Base-by-base conservation (phyloP, 1,140 invertebrate genomes). In the Sitodiplosis mosellana region DNA sequence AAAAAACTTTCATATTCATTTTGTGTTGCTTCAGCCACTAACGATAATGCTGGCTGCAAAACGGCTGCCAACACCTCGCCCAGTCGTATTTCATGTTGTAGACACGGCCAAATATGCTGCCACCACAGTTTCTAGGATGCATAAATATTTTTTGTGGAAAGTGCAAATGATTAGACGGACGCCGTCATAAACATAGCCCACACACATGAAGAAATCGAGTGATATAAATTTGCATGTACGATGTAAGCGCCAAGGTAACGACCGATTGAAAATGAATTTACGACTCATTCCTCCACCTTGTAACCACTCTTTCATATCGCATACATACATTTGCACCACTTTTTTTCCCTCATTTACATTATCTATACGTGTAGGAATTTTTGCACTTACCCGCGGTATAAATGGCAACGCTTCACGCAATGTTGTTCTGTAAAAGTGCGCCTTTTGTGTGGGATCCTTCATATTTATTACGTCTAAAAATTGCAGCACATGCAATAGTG, bases 401-500 rank as follows among this genome's bases (percentile, higher is more conserved):
- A 77, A 80, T 18, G 86, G 85, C 51, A 97, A 70, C 15, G 81
- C 77, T 59, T 91, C 86, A 60, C 84, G 83, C 33, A 97, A 71
- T 2, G 80, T 83, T 48, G 73, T 82, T 52, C 81, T 76, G 66
- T 92, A 95, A 66, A 94, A 94, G 59, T 90, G 82, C 14, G 78
- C 73, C 63, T 92, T 93, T 58, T 91, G 84, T 42, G 75, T 72
- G 14, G 83, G 77, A 64, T 91, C 86, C 67, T 91, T 91, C 83
- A 90, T 87, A 56, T 83, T 86, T 54, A 90, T 88, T 17, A 87
- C 81, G 63, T 96, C 93, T 38, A 97, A 69, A 57, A 84, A 88
- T 66, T 95, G 90, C 46, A 95, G 69, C 6, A 88, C 86, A 52
- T 86, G 79, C 27, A 94, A 84, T 4, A 84, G 77, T 21, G 83